These are phyloP conservation scores for Thera obeliscata DNA, from an alignment of 2,888 invertebrate species.

Conservation along the genomic window DNA sequence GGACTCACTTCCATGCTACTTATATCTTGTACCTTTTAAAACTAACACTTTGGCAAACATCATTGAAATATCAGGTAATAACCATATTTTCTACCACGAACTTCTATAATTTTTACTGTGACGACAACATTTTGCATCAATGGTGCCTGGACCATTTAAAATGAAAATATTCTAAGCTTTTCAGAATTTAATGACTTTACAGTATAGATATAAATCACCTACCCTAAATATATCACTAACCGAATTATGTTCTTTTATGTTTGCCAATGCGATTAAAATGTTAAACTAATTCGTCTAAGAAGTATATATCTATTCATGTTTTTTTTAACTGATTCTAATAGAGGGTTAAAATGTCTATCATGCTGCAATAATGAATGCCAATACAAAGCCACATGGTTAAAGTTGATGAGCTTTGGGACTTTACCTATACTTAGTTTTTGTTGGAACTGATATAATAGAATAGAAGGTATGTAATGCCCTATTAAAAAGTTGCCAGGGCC, in stretches of 20 bases:
- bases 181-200: not conserved
- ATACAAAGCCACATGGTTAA: conserved; percentile 38
- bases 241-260: conserved; percentile 8
- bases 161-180: not conserved
- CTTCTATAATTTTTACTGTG: too few species aligned
- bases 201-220: not conserved
- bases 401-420: conserved; percentile 22
- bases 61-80: not conserved
- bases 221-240: not conserved
- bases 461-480: not conserved
- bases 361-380: conserved; percentile 39
- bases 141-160: too few species aligned
- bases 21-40: conserved; percentile 3
- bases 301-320: not conserved
- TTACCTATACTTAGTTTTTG: not conserved
- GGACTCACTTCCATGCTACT: conserved; percentile 22
- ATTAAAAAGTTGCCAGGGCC: not conserved
- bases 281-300: not conserved
- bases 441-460: not conserved
- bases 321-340: conserved; percentile 5
- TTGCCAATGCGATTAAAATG: conserved; percentile 31
- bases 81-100: too few species aligned
- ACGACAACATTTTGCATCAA: too few species aligned
- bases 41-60: conserved; percentile 18
- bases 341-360: conserved; percentile 32